phyloP scores from a whole-genome alignment of 2,113 vertebrate genomes.

The Forbesichthys agassizii region DNA sequence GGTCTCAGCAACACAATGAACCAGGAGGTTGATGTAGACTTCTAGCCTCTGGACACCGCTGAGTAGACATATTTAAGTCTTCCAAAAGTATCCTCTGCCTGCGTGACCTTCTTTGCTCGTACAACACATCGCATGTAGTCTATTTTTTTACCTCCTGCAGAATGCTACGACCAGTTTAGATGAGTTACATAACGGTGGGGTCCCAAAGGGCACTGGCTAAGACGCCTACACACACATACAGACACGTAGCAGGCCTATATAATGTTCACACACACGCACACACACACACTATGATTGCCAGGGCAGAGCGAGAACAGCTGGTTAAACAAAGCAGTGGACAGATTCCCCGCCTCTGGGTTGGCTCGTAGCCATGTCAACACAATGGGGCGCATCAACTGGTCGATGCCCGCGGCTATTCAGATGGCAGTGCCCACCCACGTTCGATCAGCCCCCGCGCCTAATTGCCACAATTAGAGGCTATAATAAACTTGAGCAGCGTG shows the following conservation, averaged over 20 bases:
- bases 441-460: slow-evolving; percentile 48
- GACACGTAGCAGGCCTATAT: slow-evolving; percentile 6
- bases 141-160: slow-evolving; percentile 53
- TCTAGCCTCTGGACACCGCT: slow-evolving; percentile 21
- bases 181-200: slow-evolving; percentile 45
- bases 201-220: slow-evolving; percentile 26
- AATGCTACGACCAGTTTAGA: slow-evolving; percentile 30
- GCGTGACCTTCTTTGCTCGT: slow-evolving; percentile 30
- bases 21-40: slow-evolving; percentile 20
- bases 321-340: slow-evolving; percentile 70
- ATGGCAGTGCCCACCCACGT: slow-evolving; percentile 58
- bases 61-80: slow-evolving; percentile 19
- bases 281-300: slow-evolving; percentile 18
- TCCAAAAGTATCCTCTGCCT: slow-evolving; percentile 33
- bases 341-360: slow-evolving; percentile 69
- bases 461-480: slow-evolving; percentile 56
- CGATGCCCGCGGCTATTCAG: slow-evolving; percentile 53
- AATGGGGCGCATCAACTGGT: slow-evolving; percentile 49
- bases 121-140: slow-evolving; percentile 14
- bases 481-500: slow-evolving; percentile 31
- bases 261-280: slow-evolving; percentile 3
- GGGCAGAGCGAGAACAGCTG: slow-evolving; percentile 64
- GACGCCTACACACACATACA: neutral
- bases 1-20: slow-evolving; percentile 1
- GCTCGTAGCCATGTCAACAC: slow-evolving; percentile 66